Percentiles rank a stretch among this genome's conserved stretches.
Evolutionary conservation across 1,140 invertebrate genomes (phyloP).

Genomic region (Triops cancriformis): DNA sequence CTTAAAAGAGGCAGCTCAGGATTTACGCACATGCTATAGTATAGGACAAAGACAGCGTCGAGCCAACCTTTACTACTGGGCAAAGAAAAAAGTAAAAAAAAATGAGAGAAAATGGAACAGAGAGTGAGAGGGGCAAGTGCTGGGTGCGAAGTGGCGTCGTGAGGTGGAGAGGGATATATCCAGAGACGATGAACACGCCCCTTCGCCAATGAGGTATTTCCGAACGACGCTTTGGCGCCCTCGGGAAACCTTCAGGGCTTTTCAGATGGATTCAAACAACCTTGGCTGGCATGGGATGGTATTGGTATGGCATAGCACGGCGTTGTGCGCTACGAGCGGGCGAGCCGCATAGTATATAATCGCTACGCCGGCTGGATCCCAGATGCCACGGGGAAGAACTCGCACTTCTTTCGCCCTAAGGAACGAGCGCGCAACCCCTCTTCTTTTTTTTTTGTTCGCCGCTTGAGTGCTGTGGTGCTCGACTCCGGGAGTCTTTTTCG

Average conservation of each 20-base stretch:
- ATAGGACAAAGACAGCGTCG: not conserved
- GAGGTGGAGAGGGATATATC: not conserved
- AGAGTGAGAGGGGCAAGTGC: not conserved
- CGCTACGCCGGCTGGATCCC: not conserved
- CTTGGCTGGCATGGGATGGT: not conserved
- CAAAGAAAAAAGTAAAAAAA: not conserved
- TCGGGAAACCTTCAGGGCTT: not conserved
- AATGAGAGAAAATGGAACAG: not conserved
- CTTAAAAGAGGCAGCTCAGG: not conserved
- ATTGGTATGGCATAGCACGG: not conserved
- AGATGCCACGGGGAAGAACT: not conserved
- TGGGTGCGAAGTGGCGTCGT: not conserved
- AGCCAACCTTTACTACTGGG: not conserved
- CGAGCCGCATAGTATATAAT: not conserved
- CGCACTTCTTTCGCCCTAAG: not conserved
- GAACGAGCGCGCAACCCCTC: not conserved
- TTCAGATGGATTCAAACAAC: not conserved
- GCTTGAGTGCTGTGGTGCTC: not conserved
- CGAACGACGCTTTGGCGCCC: not conserved
- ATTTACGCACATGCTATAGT: not conserved
- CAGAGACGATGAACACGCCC: not conserved
- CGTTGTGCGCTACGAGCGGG: not conserved
- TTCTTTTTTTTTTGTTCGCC: not conserved
- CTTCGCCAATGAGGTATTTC: conserved; percentile 8
- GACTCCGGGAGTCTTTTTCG: not conserved